Percentiles rank a stretch among this genome's conserved stretches.
Conservation (phyloP, 2,888 invertebrate species). For the Caenorhabditis uteleia region DNA sequence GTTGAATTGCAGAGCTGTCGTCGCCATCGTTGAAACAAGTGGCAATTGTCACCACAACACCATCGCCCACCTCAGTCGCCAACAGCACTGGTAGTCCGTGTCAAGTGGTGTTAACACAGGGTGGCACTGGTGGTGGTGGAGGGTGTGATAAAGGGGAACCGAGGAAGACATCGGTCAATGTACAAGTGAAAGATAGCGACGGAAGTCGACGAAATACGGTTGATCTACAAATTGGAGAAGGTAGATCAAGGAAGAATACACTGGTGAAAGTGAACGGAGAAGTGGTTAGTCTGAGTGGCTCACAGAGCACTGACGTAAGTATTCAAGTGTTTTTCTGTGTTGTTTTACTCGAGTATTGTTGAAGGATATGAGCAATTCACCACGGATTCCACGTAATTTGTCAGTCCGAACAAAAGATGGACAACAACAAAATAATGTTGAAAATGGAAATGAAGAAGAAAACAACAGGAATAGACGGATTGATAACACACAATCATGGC, state of each 20-base stretch:
- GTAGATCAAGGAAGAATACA: constrained; percentile 47
- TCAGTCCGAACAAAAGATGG: constrained; percentile 35
- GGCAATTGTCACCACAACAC: no score
- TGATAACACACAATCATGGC: constrained; percentile 36
- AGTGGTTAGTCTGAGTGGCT: constrained; percentile 40
- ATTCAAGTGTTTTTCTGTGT: background rate
- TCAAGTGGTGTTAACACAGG: constrained; percentile 43
- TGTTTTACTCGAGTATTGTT: constrained; percentile 1
- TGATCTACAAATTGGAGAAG: constrained; percentile 48
- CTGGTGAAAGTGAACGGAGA: constrained; percentile 54
- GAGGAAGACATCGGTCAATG: constrained; percentile 45
- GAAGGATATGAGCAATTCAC: constrained; percentile 42
- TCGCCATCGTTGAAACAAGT: no score
- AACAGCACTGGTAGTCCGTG: no score
- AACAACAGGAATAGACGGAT: constrained; percentile 7
- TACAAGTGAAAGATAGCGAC: constrained; percentile 48
- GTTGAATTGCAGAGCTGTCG: no score
- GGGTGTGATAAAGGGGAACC: constrained; percentile 31
- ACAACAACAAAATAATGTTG: constrained; percentile 15
- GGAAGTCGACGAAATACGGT: constrained; percentile 45
- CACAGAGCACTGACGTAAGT: constrained; percentile 31
- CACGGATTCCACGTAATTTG: constrained; percentile 33
- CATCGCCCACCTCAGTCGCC: no score
- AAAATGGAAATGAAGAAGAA: constrained; percentile 12
- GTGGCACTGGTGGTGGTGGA: constrained; percentile 25